Percentiles rank a stretch among this genome's conserved stretches.
These are phyloP conservation scores for Menidia beryllina DNA, from an alignment of 2,113 vertebrate genomes.

Conservation along the genomic window DNA sequence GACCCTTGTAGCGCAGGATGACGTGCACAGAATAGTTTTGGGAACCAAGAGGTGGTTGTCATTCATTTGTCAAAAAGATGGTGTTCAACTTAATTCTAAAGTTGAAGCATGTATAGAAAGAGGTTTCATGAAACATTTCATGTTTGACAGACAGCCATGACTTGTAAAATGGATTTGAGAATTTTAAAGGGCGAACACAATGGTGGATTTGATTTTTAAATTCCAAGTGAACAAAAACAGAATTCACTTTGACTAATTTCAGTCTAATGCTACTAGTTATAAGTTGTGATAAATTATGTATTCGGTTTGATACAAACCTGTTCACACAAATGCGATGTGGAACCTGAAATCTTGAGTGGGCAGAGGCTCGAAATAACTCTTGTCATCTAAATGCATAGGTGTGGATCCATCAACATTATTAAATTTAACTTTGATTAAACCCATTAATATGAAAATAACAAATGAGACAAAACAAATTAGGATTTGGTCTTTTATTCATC, in stretches of 20 bases:
- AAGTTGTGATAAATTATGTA: no score
- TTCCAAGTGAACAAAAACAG: no score
- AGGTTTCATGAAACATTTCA: not conserved
- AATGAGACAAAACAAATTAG: slow-evolving; percentile 30
- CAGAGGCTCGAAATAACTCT: no score
- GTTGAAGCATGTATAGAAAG: not conserved
- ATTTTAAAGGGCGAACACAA: no score
- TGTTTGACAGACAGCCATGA: not conserved
- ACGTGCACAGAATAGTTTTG: not conserved
- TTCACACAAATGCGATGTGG: no score
- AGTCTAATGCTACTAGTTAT: no score
- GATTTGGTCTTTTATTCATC: slow-evolving; percentile 66
- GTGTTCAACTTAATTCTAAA: slow-evolving; percentile 2
- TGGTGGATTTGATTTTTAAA: no score
- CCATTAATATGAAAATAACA: not conserved
- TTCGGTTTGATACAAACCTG: no score
- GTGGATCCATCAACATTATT: not conserved
- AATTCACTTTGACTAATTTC: no score
- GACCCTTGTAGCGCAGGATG: not conserved
- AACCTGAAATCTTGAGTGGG: no score
- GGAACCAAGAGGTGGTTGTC: not conserved
- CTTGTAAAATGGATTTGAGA: no score
- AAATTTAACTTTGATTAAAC: not conserved
- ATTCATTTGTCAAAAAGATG: not conserved
- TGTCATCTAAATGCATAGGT: no score